Evolutionary conservation across 2,888 invertebrate species (phyloP), one percentile per base, ranked within the genome.

Genomic region (Creontiades dilutus): DNA sequence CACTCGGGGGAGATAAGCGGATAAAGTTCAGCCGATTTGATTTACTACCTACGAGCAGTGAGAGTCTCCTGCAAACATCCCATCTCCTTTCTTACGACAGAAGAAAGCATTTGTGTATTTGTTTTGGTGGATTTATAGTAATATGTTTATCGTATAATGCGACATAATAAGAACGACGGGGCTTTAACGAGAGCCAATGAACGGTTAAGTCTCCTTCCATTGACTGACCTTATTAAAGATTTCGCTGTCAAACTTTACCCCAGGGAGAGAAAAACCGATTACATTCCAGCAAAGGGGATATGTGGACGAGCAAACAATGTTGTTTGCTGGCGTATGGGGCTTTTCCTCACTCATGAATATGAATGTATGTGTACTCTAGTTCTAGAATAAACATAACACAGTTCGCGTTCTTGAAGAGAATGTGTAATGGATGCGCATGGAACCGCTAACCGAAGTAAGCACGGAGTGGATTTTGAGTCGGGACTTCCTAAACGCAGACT

Each of bases 1-100:
- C 68, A 68, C 13, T 23, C 68, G 19, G 68, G 5, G 23, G 27
- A 23, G 23, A 68, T 68, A 68, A 68, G 68, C 68, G 68, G 68
- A 68, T 68, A 23, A 27, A 68, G 23, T 68, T 68, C 68, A 68
- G 68, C 68, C 68, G 68, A 68, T 23, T 68, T 68, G 68, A 68
- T 68, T 68, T 19, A 23, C 19, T 68, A 68, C 68, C 11, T 23
- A n/a, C n/a, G 23, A 68, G 9, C 68, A 68, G 19, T 19, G 68
- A 19, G 23, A 19, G 68, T 12, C 23, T 19, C 19, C 68, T 68
- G 68, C 68, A 68, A 68, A 68, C 68, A 68, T 68, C 19, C 68
- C 27, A 16, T 52, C 16, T 68, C 23, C 19, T 68, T 19, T 57
- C 57, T 68, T 68, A 11, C 19, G 23, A 5, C 16, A 5, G n/a